Evolutionary conservation across 2,888 invertebrate species (phyloP), one percentile per base, ranked within the genome.

Genomic region (Marasmarcha lunaedactyla): DNA sequence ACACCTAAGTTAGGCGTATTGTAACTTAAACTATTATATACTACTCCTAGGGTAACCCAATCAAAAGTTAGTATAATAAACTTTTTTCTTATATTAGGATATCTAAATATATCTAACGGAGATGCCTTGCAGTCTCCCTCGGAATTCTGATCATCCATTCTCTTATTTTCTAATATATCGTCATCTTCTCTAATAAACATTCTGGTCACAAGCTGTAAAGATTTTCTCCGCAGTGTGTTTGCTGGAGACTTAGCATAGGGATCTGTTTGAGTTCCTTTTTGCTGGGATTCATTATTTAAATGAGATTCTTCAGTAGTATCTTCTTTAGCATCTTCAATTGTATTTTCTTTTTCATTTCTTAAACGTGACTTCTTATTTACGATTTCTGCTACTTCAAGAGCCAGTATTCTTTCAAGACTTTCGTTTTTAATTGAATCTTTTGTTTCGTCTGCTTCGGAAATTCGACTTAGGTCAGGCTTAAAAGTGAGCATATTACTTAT

Each of bases 21-120:
- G 52, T 88, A 88, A 50, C 88, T 88, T 37, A 89, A 69, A 40
- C 88, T 88, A 52, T 89, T 89, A 60, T 89, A 89, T 1, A 89
- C 89, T 1, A 89, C 87, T n/a, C 89, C 89, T 40, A 89, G 73
- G 27, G 88, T 86, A 4, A 89, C 85, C 89, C 89, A 89, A 51
- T 87, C 86, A 48, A 88, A 88, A 0, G 88, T 87, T 14, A 89
- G 66, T 38, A 89, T 79, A 15, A 88, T 76, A 48, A 89, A 89
- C 54, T 89, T 89, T 53, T 86, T 89, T 35, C 89, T 73, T 46
- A 89, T 86, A 60, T 89, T 89, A 0, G 88, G 88, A 57, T 88
- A 87, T 51, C 84, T 74, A 42, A 89, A 85, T 34, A 89, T 69
- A 56, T 89, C 89, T 54, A 88, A 59, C 0, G 85, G 85, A n/a